A percentile compares a stretch with the other conserved stretches of the same genome.
phyloP scores from a whole-genome alignment of 2,113 vertebrate genomes.

The Lycaon pictus region DNA sequence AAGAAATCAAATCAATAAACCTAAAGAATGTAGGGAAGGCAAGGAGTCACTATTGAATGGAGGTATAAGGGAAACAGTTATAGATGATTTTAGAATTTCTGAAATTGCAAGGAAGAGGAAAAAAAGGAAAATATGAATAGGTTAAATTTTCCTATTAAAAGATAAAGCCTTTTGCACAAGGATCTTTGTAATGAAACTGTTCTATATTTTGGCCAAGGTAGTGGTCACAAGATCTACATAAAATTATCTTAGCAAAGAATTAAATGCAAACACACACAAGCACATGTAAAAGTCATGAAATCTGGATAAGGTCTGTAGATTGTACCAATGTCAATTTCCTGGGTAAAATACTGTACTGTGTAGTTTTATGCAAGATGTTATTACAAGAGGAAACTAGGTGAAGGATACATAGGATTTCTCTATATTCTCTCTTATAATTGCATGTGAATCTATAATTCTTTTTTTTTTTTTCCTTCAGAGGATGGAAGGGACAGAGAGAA shows the following conservation, averaged over 20 bases:
- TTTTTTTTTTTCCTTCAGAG: background rate
- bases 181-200: background rate
- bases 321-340: background rate
- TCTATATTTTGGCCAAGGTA: background rate
- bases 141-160: constrained; percentile 51
- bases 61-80: background rate
- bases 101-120: background rate
- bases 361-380: background rate
- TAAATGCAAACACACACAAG: background rate
- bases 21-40: background rate
- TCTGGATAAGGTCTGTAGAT: background rate
- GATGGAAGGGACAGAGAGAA: too few relatives aligned
- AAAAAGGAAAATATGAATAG: background rate
- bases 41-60: background rate
- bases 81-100: background rate
- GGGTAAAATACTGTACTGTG: background rate
- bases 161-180: background rate
- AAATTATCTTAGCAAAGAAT: background rate
- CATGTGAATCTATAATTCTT: background rate
- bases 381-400: background rate
- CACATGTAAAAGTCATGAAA: background rate
- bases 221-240: background rate
- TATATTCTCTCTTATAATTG: background rate
- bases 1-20: constrained; percentile 18
- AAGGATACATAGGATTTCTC: background rate